Base-by-base conservation (phyloP, 2,113 vertebrate genomes). In the Gracilinanus agilis region DNA sequence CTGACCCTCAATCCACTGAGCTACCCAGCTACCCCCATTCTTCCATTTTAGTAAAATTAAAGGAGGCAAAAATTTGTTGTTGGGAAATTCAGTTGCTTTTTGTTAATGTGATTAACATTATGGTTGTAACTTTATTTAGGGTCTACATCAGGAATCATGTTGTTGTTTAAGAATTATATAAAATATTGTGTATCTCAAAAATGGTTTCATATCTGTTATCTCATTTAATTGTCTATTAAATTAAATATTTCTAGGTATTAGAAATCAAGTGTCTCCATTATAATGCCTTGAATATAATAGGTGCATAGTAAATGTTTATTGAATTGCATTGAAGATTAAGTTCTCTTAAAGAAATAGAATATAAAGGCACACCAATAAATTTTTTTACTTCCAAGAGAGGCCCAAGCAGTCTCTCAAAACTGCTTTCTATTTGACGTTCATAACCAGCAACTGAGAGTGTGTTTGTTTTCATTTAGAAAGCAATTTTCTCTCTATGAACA, bases 141-240 rank as follows among this genome's bases (percentile, higher is more conserved):
- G 67, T 40, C 34, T 40, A 83, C 53, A 90, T 83, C 44, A 94
- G 9, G 67, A 95, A 83, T 92, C 90, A 93, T 90, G 53, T 54
- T 94, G 67, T 53, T 93, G 16, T 56, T 10, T 94, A 56, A 24
- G 24, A 61, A 24, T 89, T 92, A 58, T 67, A 93, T 53, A 54
- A 93, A 94, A 91, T 3, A 89, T 96, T 94, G 9, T 94, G 49
- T 49, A 55, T 96, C 96, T 90, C 44, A 94, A 94, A 67, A 89
- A 94, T 93, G 91, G 21, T 95, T 34, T 94, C 90, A 96, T 9
- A 96, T 61, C n/a, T 93, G 34, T 91, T 83, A 94, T 19, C 2
- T 40, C n/a, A 40, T 83, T 40, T 83, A 83, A 40, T 83, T 75
- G 34, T 83, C 40, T 83, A 83, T 23, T 83, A 83, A 83, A 92